phyloP scores from a whole-genome alignment of 2,797 vertebrate species.

The Anabacerthia variegaticeps region DNA sequence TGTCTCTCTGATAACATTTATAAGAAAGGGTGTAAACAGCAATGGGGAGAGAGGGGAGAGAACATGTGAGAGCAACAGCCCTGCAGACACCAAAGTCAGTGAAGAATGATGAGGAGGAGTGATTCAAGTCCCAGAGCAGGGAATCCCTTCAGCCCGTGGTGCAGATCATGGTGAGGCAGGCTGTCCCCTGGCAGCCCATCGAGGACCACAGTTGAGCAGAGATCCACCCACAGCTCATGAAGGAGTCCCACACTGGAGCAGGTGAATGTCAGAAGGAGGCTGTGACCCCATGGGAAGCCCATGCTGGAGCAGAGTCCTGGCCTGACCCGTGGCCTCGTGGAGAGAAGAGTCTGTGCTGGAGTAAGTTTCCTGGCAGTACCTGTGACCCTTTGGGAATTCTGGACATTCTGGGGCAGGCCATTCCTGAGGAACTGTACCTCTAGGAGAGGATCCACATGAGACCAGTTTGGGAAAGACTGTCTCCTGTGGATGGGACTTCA shows the following conservation, averaged over 20 bases:
- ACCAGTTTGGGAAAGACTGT: not conserved
- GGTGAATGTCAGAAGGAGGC: not conserved
- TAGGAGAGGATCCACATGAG: rapidly evolving
- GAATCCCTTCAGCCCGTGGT: rapidly evolving
- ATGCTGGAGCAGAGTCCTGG: not conserved
- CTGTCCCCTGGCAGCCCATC: too few relatives aligned
- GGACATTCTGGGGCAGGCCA: not conserved
- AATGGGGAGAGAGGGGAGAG: not conserved
- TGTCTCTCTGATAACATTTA: not conserved
- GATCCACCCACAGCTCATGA: too few relatives aligned
- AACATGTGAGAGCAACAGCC: not conserved
- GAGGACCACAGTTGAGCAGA: not conserved
- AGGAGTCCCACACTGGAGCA: not conserved
- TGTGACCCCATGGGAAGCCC: not conserved
- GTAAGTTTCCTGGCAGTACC: not conserved
- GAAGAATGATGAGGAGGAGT: not conserved
- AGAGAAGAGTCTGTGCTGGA: too few relatives aligned
- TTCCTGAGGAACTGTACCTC: not conserved
- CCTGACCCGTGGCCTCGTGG: not conserved
- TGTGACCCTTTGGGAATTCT: not conserved
- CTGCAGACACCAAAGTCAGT: not conserved
- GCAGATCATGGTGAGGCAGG: not conserved
- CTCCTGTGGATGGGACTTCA: not conserved
- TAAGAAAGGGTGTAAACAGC: not conserved
- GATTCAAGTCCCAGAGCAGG: rapidly evolving